These are phyloP conservation scores for Myiothlypis coronata DNA, from an alignment of 2,797 vertebrate species.

Conservation along the genomic window DNA sequence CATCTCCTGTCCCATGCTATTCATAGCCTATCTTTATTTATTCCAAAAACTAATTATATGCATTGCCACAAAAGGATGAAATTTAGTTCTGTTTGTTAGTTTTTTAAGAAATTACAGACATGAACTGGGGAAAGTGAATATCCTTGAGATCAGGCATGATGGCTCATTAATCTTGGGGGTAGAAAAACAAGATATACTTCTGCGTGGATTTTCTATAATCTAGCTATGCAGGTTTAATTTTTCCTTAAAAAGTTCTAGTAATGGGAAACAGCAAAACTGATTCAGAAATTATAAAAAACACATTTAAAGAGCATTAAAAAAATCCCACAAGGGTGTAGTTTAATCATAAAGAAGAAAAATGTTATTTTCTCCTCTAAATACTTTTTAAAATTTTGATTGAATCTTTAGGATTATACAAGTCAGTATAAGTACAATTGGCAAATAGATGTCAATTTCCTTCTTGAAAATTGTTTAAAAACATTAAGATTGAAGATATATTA, in stretches of 20 bases:
- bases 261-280: background rate
- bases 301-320: background rate
- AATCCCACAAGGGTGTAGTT: background rate
- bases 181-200: background rate
- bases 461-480: background rate
- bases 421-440: background rate
- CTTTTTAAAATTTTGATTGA: background rate
- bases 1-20: background rate
- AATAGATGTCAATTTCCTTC: background rate
- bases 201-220: background rate
- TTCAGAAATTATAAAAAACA: background rate
- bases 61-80: background rate
- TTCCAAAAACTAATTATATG: background rate
- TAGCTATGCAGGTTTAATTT: background rate
- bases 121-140: background rate
- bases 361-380: background rate
- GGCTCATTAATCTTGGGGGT: background rate
- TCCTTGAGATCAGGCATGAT: background rate
- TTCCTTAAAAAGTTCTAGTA: background rate
- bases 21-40: background rate
- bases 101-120: background rate
- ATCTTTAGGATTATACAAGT: background rate
- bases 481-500: background rate
- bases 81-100: background rate
- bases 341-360: background rate